phyloP scores from a whole-genome alignment of 2,797 vertebrate genomes.

The Phylloscopus collybita region DNA sequence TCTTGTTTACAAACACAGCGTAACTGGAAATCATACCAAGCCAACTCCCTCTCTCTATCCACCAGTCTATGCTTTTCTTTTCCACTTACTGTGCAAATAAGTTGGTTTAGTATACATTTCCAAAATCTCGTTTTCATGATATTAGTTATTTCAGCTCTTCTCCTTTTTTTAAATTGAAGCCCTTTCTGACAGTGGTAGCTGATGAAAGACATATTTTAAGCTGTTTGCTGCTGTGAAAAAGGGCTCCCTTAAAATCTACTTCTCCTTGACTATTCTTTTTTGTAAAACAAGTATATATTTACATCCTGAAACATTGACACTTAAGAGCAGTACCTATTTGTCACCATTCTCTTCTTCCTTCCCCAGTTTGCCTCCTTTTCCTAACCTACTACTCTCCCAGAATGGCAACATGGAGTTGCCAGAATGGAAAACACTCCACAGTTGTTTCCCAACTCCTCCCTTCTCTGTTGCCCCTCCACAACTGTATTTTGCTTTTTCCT shows the following conservation, averaged over 20 bases:
- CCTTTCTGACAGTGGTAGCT: neutral
- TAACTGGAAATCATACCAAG: neutral
- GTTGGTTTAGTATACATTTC: neutral
- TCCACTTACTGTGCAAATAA: neutral
- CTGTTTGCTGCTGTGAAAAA: neutral
- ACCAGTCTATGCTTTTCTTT: neutral
- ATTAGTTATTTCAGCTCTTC: neutral
- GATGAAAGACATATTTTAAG: neutral
- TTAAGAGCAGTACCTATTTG: neutral
- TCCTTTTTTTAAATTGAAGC: neutral
- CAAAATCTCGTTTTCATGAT: neutral
- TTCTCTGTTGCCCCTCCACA: neutral
- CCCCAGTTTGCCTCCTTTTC: neutral
- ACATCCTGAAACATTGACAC: neutral
- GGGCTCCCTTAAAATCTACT: neutral
- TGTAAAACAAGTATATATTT: neutral
- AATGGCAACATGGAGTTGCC: too few relatives aligned
- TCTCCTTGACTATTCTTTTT: neutral
- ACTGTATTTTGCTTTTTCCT: neutral
- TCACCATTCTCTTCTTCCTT: neutral
- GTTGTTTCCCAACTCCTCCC: neutral
- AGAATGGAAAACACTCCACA: neutral
- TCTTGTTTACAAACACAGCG: neutral
- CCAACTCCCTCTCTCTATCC: neutral
- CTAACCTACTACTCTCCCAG: neutral